phyloP scores from a whole-genome alignment of 2,797 vertebrate genomes.

The Carcharodon carcharias region DNA sequence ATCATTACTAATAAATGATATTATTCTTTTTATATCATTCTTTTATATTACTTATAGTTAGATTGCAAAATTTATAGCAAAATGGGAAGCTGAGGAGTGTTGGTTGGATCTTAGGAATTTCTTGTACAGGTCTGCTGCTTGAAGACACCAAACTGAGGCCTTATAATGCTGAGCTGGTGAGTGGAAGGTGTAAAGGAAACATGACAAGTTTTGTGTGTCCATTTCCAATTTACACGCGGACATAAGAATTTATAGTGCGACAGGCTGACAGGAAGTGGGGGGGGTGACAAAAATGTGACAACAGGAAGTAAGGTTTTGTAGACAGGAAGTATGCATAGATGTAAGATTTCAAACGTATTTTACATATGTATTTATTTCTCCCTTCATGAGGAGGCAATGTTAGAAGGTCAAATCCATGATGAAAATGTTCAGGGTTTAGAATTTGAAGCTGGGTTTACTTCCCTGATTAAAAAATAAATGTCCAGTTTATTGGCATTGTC shows the following conservation, averaged over 20 bases:
- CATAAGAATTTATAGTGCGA: not conserved
- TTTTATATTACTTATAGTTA: not conserved
- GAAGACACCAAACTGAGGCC: not conserved
- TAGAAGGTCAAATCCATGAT: not conserved
- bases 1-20: too few species aligned
- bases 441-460: not conserved
- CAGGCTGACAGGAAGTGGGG: not conserved
- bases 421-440: not conserved
- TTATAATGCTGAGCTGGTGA: too few species aligned
- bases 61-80: not conserved
- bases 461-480: not conserved
- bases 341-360: not conserved
- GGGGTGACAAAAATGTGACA: not conserved
- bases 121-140: not conserved
- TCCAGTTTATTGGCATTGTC: not conserved
- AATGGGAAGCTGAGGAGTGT: not conserved
- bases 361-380: not conserved
- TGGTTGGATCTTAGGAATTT: not conserved
- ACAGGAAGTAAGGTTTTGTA: not conserved
- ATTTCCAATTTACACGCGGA: not conserved
- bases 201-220: not conserved
- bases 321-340: not conserved
- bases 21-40: not conserved
- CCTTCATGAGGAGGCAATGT: not conserved
- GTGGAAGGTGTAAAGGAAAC: not conserved